Percentiles rank a stretch among this genome's conserved stretches.
These are phyloP conservation scores for Nothoprocta pentlandii DNA, from an alignment of 2,113 vertebrate genomes.

Conservation along the genomic window DNA sequence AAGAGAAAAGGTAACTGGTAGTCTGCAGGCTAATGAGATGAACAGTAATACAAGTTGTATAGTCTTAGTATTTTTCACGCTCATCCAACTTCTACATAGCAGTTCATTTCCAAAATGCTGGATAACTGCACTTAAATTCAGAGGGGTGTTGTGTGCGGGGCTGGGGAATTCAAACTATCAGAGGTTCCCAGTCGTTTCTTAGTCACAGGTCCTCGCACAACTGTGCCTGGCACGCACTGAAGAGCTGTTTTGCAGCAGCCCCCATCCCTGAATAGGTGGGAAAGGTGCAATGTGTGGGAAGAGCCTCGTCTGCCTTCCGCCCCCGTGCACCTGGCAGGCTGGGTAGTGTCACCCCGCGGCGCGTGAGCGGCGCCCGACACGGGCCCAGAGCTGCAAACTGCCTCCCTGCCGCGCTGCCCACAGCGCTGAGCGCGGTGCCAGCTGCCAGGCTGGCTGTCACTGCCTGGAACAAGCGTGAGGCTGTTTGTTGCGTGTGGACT, in stretches of 20 bases:
- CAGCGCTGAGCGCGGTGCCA: neutral
- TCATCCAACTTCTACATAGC: neutral
- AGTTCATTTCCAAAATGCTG: neutral
- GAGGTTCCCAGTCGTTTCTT: neutral
- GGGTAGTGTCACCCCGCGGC: neutral
- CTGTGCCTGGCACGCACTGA: neutral
- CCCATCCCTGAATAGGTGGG: neutral
- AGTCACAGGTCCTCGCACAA: neutral
- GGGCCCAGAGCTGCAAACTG: neutral
- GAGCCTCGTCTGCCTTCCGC: constrained; percentile 19
- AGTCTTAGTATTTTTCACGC: neutral
- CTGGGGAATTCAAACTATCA: neutral
- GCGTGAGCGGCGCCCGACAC: neutral
- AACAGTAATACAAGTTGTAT: neutral
- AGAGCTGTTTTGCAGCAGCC: neutral
- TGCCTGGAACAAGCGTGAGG: neutral
- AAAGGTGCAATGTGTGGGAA: constrained; percentile 31
- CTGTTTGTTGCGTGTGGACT: neutral
- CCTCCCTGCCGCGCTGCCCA: neutral
- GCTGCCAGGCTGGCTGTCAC: neutral
- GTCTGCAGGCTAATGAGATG: neutral
- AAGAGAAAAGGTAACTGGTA: neutral
- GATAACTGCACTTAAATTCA: neutral
- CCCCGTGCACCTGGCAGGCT: constrained; percentile 16
- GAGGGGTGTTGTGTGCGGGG: neutral